Conservation (phyloP, 2,888 invertebrate species). For the Lysandra coridon region DNA sequence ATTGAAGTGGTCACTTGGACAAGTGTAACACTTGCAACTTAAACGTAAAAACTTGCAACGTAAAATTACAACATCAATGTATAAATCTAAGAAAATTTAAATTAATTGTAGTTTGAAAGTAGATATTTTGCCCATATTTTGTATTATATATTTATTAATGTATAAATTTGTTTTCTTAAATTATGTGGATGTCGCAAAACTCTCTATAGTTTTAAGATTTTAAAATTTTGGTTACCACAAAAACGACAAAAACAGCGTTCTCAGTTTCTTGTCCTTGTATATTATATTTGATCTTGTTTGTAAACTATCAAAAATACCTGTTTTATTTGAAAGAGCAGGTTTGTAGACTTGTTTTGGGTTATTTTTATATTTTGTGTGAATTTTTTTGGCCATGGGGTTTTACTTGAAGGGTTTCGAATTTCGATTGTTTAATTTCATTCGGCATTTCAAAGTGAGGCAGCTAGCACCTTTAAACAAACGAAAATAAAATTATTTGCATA, state of each 20-base stretch:
- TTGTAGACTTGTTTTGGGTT: not conserved
- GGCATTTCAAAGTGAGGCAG: not conserved
- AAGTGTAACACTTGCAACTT: not conserved
- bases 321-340: not conserved
- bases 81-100: not conserved
- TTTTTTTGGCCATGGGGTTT: conserved; percentile 5
- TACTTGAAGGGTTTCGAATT: not conserved
- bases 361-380: not conserved
- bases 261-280: not conserved
- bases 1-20: not conserved
- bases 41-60: too few species aligned
- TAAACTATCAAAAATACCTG: conserved; percentile 1
- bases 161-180: not conserved
- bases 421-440: not conserved
- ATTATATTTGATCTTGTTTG: not conserved
- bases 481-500: not conserved
- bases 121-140: not conserved
- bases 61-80: not conserved
- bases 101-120: not conserved
- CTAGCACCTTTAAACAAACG: not conserved
- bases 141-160: conserved; percentile 9
- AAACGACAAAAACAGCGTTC: not conserved
- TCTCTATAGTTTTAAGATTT: not conserved
- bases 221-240: not conserved
- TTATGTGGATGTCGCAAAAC: not conserved